Conservation (phyloP, 2,888 invertebrate species). For the Drosophila mulleri region DNA sequence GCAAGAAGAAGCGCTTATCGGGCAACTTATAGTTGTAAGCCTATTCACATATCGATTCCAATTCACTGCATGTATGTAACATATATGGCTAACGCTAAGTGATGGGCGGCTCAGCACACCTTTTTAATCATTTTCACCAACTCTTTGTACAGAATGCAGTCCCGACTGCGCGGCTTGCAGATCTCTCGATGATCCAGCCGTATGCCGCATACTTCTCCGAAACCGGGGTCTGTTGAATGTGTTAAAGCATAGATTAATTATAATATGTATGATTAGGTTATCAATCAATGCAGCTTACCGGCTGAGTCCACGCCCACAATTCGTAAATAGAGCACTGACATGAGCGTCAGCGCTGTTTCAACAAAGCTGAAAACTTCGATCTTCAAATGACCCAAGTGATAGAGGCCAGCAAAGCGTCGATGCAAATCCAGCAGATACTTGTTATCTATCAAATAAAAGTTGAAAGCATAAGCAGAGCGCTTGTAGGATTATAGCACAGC, state of each 20-base stretch:
- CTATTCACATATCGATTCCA: conserved; percentile 67
- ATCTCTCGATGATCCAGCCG: conserved; percentile 93
- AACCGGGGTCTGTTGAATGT: conserved; percentile 89
- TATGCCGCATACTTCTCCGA: conserved; percentile 91
- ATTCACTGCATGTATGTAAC: conserved; percentile 8
- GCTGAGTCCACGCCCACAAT: conserved; percentile 92
- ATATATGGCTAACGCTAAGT: conserved; percentile 10
- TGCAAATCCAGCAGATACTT: conserved; percentile 89
- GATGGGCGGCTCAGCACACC: conserved; percentile 75
- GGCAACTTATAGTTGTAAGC: conserved; percentile 56
- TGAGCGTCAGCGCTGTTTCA: conserved; percentile 91
- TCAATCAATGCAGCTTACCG: conserved; percentile 86
- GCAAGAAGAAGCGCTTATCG: conserved; percentile 24
- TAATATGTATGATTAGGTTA: neutral
- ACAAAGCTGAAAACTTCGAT: conserved; percentile 90
- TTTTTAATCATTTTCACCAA: conserved; percentile 87
- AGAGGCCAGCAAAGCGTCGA: conserved; percentile 87
- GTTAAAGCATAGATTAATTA: neutral
- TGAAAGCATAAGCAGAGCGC: no score
- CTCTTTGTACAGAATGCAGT: conserved; percentile 89
- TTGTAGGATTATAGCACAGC: no score
- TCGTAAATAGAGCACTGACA: conserved; percentile 90
- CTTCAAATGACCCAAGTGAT: conserved; percentile 86
- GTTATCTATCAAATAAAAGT: conserved; percentile 87
- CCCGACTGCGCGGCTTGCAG: conserved; percentile 92